Evolutionary conservation across 2,888 invertebrate species (phyloP), one percentile per base, ranked within the genome.

Genomic region (Corbicula japonica): DNA sequence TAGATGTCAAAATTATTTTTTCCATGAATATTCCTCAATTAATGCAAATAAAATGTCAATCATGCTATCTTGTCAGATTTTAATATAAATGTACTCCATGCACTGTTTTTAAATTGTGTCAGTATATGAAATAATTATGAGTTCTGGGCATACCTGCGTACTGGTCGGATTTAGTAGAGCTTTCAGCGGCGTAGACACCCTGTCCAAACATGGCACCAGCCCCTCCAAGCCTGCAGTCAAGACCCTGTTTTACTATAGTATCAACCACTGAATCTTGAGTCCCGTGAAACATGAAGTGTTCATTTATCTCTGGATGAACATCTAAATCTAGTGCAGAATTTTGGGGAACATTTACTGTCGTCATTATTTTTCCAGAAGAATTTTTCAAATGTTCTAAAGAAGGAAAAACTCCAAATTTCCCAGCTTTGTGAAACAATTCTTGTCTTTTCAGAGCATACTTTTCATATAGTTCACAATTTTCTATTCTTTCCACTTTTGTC

Each of bases 381-480:
- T 52, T 38, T 6, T 23, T 35, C 0, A 81, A 6, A 21, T 58
- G 48, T n/a, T 80, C 58, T 32, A 83, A 32, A 3, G 15, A 1
- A 2, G 62, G 38, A 48, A 75, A 75, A 18, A 30, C 34, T n/a
- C 80, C 78, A 12, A 35, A 26, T 35, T 73, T 80, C 1, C 44
- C 18, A 12, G 78, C 82, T 69, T 85, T 83, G 8, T 79, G 70
- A 61, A 90, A 85, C 8, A 88, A 41, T 28, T 80, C 68, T 44
- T 86, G 83, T 56, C 90, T 74, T 30, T 76, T 76, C 41, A 78
- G 77, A 15, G 69, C 69, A 61, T 90, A 90, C 48, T 78, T 76
- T 68, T 83, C 83, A 83, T 84, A 90, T 5, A 88, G 62, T 38
- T 84, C 61, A 30, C 82, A 80, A 62, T 90, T 87, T 73, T 90